Evolutionary conservation across 2,797 vertebrate species (phyloP), one percentile per base, ranked within the genome.

Genomic region (Eulemur coronatus): DNA sequence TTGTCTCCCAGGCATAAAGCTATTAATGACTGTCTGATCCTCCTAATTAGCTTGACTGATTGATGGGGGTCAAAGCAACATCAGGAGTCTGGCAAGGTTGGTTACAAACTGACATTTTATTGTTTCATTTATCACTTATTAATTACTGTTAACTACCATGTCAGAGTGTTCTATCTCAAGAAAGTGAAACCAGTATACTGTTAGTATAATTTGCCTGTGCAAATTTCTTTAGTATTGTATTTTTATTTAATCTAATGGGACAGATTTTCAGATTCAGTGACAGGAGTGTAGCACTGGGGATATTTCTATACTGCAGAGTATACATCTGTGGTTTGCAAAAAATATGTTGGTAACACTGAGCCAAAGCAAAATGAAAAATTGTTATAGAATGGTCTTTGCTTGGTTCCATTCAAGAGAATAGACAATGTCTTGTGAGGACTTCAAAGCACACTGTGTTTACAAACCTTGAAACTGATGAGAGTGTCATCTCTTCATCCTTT

Each of bases 21-120:
- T 26, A 63, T 73, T 96, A 97, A 89, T 48, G 59, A 20, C 30
- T 97, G 86, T 92, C 96, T 96, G 85, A 85, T 92, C 73, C 79
- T 91, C 93, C 95, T 97, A 96, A 97, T 96, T 91, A 97, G 92
- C 92, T 80, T 79, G 94, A 95, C 94, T 98, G 97, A 96, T 76
- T 96, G 86, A n/a, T 76, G 24, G 82, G 46, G 96, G 81, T 97
- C 92, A 91, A 50, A 96, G 70, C 80, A 90, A 89, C 73, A 28
- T 52, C 85, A 94, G 94, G 76, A 96, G 65, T 33, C 90, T 50
- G 91, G 76, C 94, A 94, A 96, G 72, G 96, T 95, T 95, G 82
- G 75, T 30, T 88, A 88, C 69, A 76, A 41, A 59, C 0, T 91
- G 86, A 80, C 89, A 59, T 96, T 94, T 95, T 75, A 82, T 96